Base-by-base conservation (phyloP, 1,140 invertebrate genomes). In the Rhopalosiphum padi region DNA sequence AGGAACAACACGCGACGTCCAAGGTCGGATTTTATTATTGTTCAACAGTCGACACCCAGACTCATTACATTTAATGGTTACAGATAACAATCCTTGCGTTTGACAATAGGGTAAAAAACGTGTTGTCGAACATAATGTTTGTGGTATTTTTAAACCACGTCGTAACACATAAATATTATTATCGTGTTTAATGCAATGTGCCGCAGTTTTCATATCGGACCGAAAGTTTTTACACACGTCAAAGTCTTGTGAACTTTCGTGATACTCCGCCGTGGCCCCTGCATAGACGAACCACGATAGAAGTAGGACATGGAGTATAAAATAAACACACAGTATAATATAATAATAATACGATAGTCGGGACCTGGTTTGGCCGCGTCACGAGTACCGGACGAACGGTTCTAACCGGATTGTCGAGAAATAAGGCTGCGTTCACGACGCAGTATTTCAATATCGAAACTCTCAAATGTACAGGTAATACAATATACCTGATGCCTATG, bases 371-470 rank as follows among this genome's bases (percentile, higher is more conserved):
- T 82, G 90, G 43, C 46, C 21, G 90, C 90, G 90, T 91, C 90
- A 91, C 90, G 90, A 91, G 37, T 77, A 91, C 37, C 41, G 68
- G 46, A 48, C 90, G 60, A 91, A 91, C 90, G 90, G 90, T 91
- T 91, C 90, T 91, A 91, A 91, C 90, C 90, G 90, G 90, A 91
- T 91, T 91, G 43, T 48, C n/a, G n/a, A 22, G 68, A 18, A 30
- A 30, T 60, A 60, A 90, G 35, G 53, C 88, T 41, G 51, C 51
- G 88, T 90, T 60, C 88, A 90, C 88, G 21, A 35, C 11, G 25
- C 22, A 77, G 35, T n/a, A 90, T 18, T 51, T 18, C 3, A 90
- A 90, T 41, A 53, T 48, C 23, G 23, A 90, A 90, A 89, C 53
- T 55, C 30, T 55, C 35, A 15, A 25, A 41, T 88, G 30, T 51